Evolutionary conservation across 2,113 vertebrate genomes (phyloP), one percentile per base, ranked within the genome.

Genomic region (Alouatta palliata): DNA sequence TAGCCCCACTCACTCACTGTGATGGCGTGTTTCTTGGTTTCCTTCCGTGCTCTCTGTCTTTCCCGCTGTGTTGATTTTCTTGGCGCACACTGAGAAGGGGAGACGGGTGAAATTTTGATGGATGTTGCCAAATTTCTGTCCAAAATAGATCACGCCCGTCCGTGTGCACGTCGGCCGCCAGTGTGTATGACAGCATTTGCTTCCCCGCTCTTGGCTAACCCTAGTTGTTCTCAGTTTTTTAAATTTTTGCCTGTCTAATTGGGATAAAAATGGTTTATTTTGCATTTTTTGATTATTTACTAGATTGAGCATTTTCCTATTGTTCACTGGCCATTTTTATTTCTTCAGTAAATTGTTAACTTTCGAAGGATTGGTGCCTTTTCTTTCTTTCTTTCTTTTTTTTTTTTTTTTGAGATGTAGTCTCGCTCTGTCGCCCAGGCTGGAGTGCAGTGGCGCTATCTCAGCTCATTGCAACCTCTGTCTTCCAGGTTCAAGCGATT

Each of bases 161-260:
- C 2, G 0, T 19, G 3, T 30, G 4, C 0, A 2, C 1, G 54
- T 12, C 6, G 0, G 86, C 49, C 54, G 0, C 0, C 10, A 25
- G 25, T 1, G 0, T 3, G 20, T 25, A 1, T 0, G 3, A 6
- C 14, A 10, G 21, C 27, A 52, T 14, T 68, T 30, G 0, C 0
- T 9, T 77, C 35, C 27, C 56, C 9, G 0, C 21, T 27, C 19
- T 16, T 3, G 7, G 35, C 49, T 16, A 1, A 17, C 8, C 1
- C 56, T 32, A 58, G 27, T 1, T 2, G 52, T 19, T 56, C 17
- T 10, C 40, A 0, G 0, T 7, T 43, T 43, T 92, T 32, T 13
- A 43, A 10, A 13, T 19, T 37, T 37, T 23, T 43, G 45, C 37
- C 20, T 2, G 0, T 19, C 32, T 7, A 13, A 19, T 5, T 11